Evolutionary conservation across 2,797 vertebrate genomes (phyloP).

Genomic region (Malurus splendens): DNA sequence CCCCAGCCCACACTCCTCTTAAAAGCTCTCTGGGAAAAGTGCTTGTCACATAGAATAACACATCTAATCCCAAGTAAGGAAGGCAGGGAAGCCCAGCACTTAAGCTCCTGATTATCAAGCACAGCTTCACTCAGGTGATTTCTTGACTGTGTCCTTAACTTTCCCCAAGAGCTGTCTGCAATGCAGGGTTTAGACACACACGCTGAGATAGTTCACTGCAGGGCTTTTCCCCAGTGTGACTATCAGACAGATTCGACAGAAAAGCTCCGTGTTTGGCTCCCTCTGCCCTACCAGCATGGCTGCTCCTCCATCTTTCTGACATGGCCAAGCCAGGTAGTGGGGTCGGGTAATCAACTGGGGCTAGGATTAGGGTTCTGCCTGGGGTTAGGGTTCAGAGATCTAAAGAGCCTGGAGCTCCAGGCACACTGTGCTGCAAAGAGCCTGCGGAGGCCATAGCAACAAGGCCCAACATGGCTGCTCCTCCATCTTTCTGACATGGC

Average conservation of each 20-base stretch:
- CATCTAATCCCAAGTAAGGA: background rate
- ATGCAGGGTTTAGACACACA: background rate
- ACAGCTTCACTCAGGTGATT: background rate
- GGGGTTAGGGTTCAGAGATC: too few relatives aligned
- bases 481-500: too few relatives aligned
- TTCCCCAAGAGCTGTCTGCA: background rate
- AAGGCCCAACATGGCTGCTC: background rate
- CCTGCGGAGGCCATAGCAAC: too few relatives aligned
- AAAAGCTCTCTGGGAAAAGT: background rate
- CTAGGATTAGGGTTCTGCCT: too few relatives aligned
- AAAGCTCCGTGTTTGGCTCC: rapidly evolving
- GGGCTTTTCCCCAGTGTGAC: background rate
- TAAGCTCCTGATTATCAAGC: background rate
- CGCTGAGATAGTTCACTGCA: background rate
- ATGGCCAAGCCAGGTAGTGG: too few relatives aligned
- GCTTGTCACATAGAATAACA: background rate
- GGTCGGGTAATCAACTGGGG: too few relatives aligned
- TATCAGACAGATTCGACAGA: background rate
- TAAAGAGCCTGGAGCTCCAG: too few relatives aligned
- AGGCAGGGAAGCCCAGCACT: background rate
- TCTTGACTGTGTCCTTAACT: background rate
- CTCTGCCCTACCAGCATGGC: background rate
- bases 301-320: too few relatives aligned
- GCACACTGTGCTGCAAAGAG: too few relatives aligned
- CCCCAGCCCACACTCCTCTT: background rate